A percentile compares a stretch with the other conserved stretches of the same genome.
Conservation (phyloP, 2,888 invertebrate species). For the Cybosia mesomella region DNA sequence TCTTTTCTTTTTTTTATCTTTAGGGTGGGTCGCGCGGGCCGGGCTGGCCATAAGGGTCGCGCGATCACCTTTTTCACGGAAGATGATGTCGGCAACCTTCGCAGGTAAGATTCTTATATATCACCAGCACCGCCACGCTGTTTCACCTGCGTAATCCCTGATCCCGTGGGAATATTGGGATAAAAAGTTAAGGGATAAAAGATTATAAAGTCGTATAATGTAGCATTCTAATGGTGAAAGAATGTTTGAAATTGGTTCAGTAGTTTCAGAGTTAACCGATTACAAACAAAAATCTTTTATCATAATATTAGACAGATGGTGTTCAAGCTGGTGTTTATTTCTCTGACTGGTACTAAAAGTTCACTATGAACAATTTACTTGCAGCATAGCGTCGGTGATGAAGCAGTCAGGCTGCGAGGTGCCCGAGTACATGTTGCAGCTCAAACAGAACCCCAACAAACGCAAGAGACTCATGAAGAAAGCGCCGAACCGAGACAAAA, state of each 20-base stretch:
- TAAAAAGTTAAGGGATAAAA: no score
- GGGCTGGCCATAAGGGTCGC: conserved; percentile 95
- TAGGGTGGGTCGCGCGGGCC: conserved; percentile 93
- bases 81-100: conserved; percentile 94
- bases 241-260: no score
- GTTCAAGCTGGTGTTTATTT: no score
- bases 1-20: no score
- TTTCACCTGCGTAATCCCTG: no score
- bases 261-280: no score
- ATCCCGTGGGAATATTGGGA: no score
- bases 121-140: no score
- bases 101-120: conserved; percentile 91
- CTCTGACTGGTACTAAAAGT: not conserved
- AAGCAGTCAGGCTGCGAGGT: conserved; percentile 96
- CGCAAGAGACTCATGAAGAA: conserved; percentile 85
- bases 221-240: no score
- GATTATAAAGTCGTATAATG: no score
- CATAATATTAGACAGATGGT: no score
- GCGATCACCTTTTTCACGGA: conserved; percentile 98
- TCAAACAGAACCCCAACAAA: conserved; percentile 89
- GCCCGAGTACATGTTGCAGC: conserved; percentile 95
- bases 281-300: no score
- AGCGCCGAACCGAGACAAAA: conserved; percentile 89
- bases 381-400: conserved; percentile 96
- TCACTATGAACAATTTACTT: not conserved